Percentiles rank a stretch among this genome's conserved stretches.
phyloP scores from a whole-genome alignment of 2,888 invertebrate species.

The Tachystola acroxantha region DNA sequence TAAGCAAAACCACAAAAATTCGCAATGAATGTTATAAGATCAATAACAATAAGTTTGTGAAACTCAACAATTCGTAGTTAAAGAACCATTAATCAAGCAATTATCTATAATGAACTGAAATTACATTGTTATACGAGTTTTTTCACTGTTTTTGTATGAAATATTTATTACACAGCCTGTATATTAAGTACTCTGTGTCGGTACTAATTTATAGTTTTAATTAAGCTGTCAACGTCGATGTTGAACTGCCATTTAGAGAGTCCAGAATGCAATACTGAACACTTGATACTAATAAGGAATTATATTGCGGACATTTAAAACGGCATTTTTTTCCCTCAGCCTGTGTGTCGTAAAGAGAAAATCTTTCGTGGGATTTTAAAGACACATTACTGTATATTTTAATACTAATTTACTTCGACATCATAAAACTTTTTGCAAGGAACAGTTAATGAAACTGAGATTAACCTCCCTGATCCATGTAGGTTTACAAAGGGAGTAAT shows the following conservation, averaged over 20 bases:
- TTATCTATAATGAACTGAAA: too few relatives aligned
- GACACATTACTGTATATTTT: background rate
- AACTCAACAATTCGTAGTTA: too few relatives aligned
- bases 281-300: conserved; percentile 5
- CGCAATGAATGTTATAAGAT: too few relatives aligned
- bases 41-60: too few relatives aligned
- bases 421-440: background rate
- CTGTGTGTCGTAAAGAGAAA: too few relatives aligned
- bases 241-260: conserved; percentile 3
- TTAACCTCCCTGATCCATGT: too few relatives aligned
- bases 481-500: too few relatives aligned
- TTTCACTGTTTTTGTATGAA: too few relatives aligned
- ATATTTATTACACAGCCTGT: background rate
- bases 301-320: conserved; percentile 2
- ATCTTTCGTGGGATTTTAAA: background rate
- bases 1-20: too few relatives aligned
- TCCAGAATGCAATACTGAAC: conserved; percentile 6
- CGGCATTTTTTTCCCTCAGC: conserved; percentile 10
- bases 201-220: conserved; percentile 8
- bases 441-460: background rate
- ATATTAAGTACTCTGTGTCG: background rate
- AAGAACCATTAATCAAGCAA: too few relatives aligned
- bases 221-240: conserved; percentile 7
- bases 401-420: background rate
- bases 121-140: too few relatives aligned